Evolutionary conservation across 2,888 invertebrate species (phyloP), one percentile per base, ranked within the genome.

Genomic region (Linnaemya vulpina): DNA sequence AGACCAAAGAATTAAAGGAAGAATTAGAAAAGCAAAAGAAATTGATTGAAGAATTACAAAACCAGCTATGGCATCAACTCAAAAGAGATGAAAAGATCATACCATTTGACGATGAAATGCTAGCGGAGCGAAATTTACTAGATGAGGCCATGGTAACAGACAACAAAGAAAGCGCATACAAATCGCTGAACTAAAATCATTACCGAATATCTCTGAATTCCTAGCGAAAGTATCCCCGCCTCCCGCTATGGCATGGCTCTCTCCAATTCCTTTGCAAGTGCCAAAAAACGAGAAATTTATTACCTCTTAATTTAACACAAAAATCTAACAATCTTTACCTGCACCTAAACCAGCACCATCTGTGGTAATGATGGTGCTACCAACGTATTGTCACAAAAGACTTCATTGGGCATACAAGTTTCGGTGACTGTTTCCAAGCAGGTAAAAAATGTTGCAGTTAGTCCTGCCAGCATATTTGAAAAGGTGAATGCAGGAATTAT

Each of bases 401-500:
- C 85, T 4, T 82, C 85, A 11, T 30, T 85, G 65, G 86, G 83
- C 9, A 82, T 87, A 70, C 88, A 88, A 60, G 88, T 91, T 0
- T 90, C 91, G 22, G 90, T 90, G 3, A 90, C 90, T 0, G 89
- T 90, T 4, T 91, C 90, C 13, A 90, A 90, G 91, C 91, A 90
- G 55, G 88, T 91, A 76, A 78, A 87, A 62, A 79, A 86, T 81
- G 84, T 85, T 13, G 60, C 76, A 35, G 25, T 78, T 13, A 53
- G 22, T 9, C 40, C 73, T 0, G 55, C 51, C 30, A 75, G 13
- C 40, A 40, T 63, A 25, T 58, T 80, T 9, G 86, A 87, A 53
- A 88, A 87, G 63, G 87, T 87, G n/a, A 88, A 86, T 79, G 75
- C 78, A 1, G 63, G 63, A 65, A 46, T 78, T 65, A 75, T 83